Evolutionary conservation across 2,888 invertebrate genomes (phyloP).

Genomic region (Dorcus parallelipipedus): DNA sequence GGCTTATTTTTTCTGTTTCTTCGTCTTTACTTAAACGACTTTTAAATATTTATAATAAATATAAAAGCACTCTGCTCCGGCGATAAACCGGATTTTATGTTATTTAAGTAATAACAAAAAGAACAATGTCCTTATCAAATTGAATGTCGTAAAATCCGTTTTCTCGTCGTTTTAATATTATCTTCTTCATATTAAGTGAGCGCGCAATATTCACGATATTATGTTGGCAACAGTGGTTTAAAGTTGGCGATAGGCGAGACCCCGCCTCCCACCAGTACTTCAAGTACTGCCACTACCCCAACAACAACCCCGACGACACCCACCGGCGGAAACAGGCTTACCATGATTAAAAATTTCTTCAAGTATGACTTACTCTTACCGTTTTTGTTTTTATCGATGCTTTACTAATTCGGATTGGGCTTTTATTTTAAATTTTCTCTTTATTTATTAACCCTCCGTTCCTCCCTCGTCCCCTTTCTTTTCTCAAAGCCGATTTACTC

Average conservation of each 20-base stretch:
- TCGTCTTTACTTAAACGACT: no score
- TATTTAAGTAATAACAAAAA: background rate
- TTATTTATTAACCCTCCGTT: background rate
- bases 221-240: conserved; percentile 34
- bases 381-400: conserved; percentile 2
- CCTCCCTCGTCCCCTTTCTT: no score
- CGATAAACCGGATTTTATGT: no score
- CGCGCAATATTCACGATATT: background rate
- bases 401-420: background rate
- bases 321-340: conserved; percentile 63
- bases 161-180: background rate
- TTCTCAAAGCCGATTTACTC: no score
- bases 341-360: conserved; percentile 96
- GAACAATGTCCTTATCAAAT: background rate
- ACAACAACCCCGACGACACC: conserved; percentile 53
- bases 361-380: conserved; percentile 61
- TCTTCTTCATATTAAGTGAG: background rate
- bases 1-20: no score
- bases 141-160: background rate
- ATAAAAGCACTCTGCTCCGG: no score
- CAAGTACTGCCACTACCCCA: conserved; percentile 35
- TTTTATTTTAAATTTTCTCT: background rate
- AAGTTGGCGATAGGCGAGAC: conserved; percentile 42
- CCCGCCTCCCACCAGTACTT: conserved; percentile 39
- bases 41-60: no score